Evolutionary conservation across 2,888 invertebrate species (phyloP), one percentile per base, ranked within the genome.

Genomic region (Spodoptera picta): DNA sequence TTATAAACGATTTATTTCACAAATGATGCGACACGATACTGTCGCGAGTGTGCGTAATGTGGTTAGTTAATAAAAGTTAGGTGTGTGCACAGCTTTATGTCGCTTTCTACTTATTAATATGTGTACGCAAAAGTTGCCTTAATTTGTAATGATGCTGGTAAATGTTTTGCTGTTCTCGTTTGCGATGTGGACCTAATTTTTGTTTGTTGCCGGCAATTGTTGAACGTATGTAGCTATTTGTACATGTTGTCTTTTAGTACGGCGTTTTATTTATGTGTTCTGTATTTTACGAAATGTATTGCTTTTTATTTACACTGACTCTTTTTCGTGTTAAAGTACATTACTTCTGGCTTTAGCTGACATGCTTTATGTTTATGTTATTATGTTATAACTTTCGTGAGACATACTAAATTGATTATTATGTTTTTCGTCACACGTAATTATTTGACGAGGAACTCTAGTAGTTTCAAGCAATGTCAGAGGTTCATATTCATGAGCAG

Each of bases 1-100:
- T 94, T 93, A 93, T 93, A 92, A 93, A 93, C 93, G 90, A 93
- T 93, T 94, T 93, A 90, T 92, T 92, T 90, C 83, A 82, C 82
- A 90, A 91, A 91, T 88, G 89, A 85, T 82, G 84, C 79, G 69
- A 47, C 67, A 60, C 65, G 68, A 77, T 75, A 77, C 73, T 65
- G 73, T 68, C 47, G 65, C 66, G 67, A 67, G 57, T 67, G 73
- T 65, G 68, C 73, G 65, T 74, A 54, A 72, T 69, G 69, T 71
- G 67, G 65, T 73, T 75, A 70, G 70, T 77, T 72, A 65, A 65
- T 77, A 75, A 75, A 79, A 79, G 52, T 70, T 59, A 46, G 4
- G 14, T 52, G 41, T 62, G 55, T 5, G 49, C 27, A 55, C 43
- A 19, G 49, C 47, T 44, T 58, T 56, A 49, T 59, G 24, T 36